Conservation (phyloP, 2,888 invertebrate species). For the Ophion costatus region DNA sequence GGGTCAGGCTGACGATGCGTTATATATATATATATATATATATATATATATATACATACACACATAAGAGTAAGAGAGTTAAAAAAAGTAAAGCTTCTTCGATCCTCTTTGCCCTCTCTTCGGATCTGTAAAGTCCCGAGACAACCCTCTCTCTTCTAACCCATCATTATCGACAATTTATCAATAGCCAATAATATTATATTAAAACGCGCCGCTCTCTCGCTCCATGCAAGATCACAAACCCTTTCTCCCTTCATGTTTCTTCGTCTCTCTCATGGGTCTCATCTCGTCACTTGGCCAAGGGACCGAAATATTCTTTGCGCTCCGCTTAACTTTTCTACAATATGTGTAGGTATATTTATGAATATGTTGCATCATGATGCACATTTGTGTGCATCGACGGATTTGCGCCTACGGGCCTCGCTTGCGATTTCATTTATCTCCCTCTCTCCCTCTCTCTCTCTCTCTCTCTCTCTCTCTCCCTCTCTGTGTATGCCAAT, state of each 20-base stretch:
- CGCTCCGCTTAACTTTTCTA: slow-evolving; percentile 12
- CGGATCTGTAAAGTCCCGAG: slow-evolving; percentile 55
- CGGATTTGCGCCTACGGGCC: slow-evolving; percentile 60
- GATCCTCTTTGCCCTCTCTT: slow-evolving; percentile 58
- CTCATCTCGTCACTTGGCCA: slow-evolving; percentile 52
- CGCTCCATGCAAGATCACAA: slow-evolving; percentile 55
- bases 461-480: slow-evolving; percentile 28
- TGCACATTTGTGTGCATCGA: slow-evolving; percentile 53
- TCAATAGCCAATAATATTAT: slow-evolving; percentile 84
- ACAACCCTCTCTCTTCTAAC: slow-evolving; percentile 75
- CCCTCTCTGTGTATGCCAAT: slow-evolving; percentile 44
- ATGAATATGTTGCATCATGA: slow-evolving; percentile 44
- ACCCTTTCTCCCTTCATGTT: slow-evolving; percentile 34
- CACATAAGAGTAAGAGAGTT: slow-evolving; percentile 44
- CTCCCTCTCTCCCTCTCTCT: slow-evolving; percentile 51
- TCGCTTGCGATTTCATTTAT: slow-evolving; percentile 54
- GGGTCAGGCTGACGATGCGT: slow-evolving; percentile 52
- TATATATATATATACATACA: slow-evolving; percentile 25
- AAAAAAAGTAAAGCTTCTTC: slow-evolving; percentile 50
- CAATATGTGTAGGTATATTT: slow-evolving; percentile 17
- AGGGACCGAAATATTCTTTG: slow-evolving; percentile 54
- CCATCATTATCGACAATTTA: slow-evolving; percentile 84
- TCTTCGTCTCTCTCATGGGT: slow-evolving; percentile 38
- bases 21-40: slow-evolving; percentile 35
- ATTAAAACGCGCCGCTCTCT: slow-evolving; percentile 79